Base-by-base conservation (phyloP, 64 coral and sea anemone genomes). In the Acropora tenuis region DNA sequence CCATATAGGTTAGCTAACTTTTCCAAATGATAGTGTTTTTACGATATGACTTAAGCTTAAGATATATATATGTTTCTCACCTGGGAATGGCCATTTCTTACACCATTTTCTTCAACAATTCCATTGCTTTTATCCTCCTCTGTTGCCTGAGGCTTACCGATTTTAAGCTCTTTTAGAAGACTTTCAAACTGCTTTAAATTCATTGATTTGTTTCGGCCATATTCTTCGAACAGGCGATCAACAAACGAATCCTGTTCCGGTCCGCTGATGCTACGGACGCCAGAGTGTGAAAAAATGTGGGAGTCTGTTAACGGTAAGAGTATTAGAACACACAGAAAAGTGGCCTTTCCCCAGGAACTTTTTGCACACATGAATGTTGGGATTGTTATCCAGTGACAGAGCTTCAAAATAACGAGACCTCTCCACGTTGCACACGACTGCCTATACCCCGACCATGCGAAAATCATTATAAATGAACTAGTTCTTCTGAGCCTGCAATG, bases 131-230 rank as follows among this genome's bases (percentile, higher is more conserved):
- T 71, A 48, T 47, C 45, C 65, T 16, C 12, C 41, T 72, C 61
- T 69, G 8, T 71, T 6, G 82, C n/a, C 17, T 78, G 49, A 48
- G 46, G 45, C 1, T 44, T 69, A 43, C 95, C 92, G 47, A 97
- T 59, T 87, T 86, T 80, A 78, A 97, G 82, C 43, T 87, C 87
- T 71, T 66, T 50, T 43, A 97, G 50, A 45, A 97, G 60, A 60
- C 19, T 81, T 72, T n/a, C 88, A 48, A 97, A 94, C 78, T 94
- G 76, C 49, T 78, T 47, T 46, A 83, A 47, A 46, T 83, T 90
- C 88, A 97, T 87, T n/a, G 92, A 91, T 57, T 79, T 92, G 72
- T 97, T 97, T n/a, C 4, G 78, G 41, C 95, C 95, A 89, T 97
- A 97, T 47, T 88, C 90, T 50, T 84, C 48, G 69, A 97, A 97